Evolutionary conservation across 2,113 vertebrate species (phyloP).

Genomic region (Rhea pennata): DNA sequence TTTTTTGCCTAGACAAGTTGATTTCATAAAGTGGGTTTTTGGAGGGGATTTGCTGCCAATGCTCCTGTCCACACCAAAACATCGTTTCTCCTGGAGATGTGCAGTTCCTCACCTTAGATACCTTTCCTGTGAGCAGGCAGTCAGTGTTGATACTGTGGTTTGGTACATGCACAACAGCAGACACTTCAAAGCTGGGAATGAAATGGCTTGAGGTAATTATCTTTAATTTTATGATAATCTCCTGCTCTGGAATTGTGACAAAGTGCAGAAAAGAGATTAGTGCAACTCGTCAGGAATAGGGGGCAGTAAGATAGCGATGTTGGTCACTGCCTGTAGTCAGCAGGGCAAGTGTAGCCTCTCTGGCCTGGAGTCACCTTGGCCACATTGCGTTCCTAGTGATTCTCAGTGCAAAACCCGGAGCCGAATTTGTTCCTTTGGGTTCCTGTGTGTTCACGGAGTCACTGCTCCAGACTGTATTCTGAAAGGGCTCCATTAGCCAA

Average conservation of each 20-base stretch:
- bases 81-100: neutral
- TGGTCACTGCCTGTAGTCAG: rapidly evolving
- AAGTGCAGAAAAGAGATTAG: conserved; percentile 7
- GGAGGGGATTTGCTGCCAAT: neutral
- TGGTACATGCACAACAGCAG: conserved; percentile 24
- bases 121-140: rapidly evolving
- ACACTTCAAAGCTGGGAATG: neutral
- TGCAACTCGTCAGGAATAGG: neutral
- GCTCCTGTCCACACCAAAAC: neutral
- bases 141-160: neutral
- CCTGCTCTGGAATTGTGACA: conserved; percentile 54
- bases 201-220: conserved; percentile 60
- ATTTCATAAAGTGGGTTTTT: neutral
- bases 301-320: neutral
- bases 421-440: neutral
- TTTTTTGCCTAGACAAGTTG: neutral
- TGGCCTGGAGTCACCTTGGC: neutral
- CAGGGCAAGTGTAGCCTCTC: neutral
- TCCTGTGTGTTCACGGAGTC: neutral
- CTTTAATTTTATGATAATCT: conserved; percentile 65
- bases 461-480: neutral
- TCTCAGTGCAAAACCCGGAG: neutral
- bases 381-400: rapidly evolving
- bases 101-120: rapidly evolving
- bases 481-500: neutral